Conservation (phyloP, 2,888 invertebrate species). For the Sarcophaga variegata region DNA sequence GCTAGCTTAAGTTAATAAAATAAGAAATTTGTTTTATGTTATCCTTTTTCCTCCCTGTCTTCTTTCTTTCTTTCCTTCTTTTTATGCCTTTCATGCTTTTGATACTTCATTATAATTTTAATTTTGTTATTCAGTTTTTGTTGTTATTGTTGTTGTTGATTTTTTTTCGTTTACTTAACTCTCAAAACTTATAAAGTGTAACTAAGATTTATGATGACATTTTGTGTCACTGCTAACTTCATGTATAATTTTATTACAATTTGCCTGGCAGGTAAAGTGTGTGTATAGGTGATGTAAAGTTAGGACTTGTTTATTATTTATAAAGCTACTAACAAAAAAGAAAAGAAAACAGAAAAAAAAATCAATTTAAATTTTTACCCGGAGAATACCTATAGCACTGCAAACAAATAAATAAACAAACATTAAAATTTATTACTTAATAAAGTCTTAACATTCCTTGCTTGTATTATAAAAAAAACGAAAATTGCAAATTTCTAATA, state of each 20-base stretch:
- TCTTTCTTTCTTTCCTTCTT: too few relatives aligned
- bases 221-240: constrained; percentile 46
- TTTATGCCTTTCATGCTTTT: too few relatives aligned
- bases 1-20: not conserved
- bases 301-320: not conserved
- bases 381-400: not conserved
- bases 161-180: not conserved
- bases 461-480: not conserved
- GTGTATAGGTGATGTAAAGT: not conserved
- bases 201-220: constrained; percentile 54
- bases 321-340: too few relatives aligned
- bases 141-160: too few relatives aligned
- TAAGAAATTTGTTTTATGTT: not conserved
- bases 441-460: not conserved
- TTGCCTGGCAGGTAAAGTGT: not conserved
- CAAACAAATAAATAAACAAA: not conserved
- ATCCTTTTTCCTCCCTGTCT: not conserved
- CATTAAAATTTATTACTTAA: constrained; percentile 1
- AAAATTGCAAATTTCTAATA: not conserved
- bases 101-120: too few relatives aligned
- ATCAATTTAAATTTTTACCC: not conserved
- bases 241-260: not conserved
- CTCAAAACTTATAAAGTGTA: constrained; percentile 26
- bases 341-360: not conserved
- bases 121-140: too few relatives aligned